Evolutionary conservation across 1,140 invertebrate genomes (phyloP).

Genomic region (Campoletis sonorensis): DNA sequence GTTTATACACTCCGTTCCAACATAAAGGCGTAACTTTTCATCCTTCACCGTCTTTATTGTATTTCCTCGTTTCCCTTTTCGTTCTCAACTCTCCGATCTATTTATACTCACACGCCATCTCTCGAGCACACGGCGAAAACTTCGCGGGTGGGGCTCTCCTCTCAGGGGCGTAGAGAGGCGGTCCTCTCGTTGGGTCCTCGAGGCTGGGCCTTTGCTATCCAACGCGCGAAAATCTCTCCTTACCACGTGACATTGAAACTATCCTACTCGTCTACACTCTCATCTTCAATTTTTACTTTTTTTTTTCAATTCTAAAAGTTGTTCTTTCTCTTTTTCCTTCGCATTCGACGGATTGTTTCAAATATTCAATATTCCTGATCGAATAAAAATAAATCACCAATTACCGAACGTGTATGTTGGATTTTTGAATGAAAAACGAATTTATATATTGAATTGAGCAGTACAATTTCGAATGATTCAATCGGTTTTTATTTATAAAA

Average conservation of each 20-base stretch:
- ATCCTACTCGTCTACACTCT: neutral
- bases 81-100: neutral
- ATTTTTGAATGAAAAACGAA: no score
- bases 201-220: constrained; percentile 61
- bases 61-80: neutral
- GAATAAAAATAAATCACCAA: no score
- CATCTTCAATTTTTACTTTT: neutral
- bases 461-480: no score
- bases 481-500: no score
- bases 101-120: neutral
- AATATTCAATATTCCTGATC: no score
- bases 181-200: constrained; percentile 61
- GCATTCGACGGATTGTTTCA: no score
- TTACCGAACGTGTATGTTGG: no score
- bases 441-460: no score
- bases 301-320: neutral
- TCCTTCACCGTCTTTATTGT: neutral
- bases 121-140: constrained; percentile 1
- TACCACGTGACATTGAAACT: constrained; percentile 14
- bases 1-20: neutral
- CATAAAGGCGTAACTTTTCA: neutral
- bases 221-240: constrained; percentile 25
- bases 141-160: constrained; percentile 60
- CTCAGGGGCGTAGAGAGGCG: constrained; percentile 70
- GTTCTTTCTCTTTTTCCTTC: no score